Base-by-base conservation (phyloP, 1,140 invertebrate genomes). In the Hypothenemus hampei region DNA sequence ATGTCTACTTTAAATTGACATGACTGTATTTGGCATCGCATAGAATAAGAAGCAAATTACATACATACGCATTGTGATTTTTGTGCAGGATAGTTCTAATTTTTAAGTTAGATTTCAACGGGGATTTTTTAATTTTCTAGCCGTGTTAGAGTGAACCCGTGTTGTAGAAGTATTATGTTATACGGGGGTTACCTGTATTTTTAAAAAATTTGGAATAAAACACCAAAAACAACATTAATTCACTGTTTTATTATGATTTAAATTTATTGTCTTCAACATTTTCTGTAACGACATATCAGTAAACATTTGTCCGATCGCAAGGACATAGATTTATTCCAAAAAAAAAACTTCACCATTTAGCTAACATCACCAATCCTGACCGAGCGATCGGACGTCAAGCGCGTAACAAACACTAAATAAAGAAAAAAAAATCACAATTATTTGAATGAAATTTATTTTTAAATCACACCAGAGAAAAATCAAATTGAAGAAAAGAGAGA, bases 241-340 rank as follows among this genome's bases (percentile, higher is more conserved):
- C 23, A 56, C 35, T 39, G 39, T 19, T 54, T 56, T 46, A 55
- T 47, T 56, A 37, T 51, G 48, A 47, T 26, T 60, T 57, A 58
- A 45, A 49, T 56, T 62, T 63, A 63, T 63, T 63, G 61, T 63
- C 61, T 53, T n/a, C 46, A 63, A 61, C 61, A 63, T 56, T 54
- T 51, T 58, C 31, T 26, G 26, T 52, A 49, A 52, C 24, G 50
- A 52, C 43, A 52, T 36, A 49, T 37, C 35, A 37, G 18, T 37
- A 37, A 37, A 37, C 35, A 37, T 33, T 15, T 23, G 24, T 19
- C 31, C n/a, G 21, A 33, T 16, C 21, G 20, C 23, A 35, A 43
- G 15, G 21, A 16, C 15, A 29, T 44, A 3, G 8, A 18, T 49
- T 19, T 45, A 3, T 26, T 26, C 24, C n/a, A 47, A 46, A 47